These are phyloP conservation scores for Lamprotornis superbus DNA, from an alignment of 2,113 vertebrate genomes.

Conservation along the genomic window DNA sequence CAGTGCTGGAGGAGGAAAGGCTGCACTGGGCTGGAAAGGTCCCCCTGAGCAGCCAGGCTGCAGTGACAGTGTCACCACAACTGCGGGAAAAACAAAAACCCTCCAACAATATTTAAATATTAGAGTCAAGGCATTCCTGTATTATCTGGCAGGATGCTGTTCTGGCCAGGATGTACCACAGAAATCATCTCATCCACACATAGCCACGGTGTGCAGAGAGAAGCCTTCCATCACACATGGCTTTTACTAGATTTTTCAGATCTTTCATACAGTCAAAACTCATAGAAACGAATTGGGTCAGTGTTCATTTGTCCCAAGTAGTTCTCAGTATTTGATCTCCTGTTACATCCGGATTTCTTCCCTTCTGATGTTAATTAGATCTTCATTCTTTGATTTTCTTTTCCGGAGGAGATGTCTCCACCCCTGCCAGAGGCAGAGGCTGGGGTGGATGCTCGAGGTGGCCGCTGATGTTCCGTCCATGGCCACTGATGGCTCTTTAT, in stretches of 20 bases:
- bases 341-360: neutral
- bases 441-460: neutral
- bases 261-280: neutral
- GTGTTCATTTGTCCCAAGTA: neutral
- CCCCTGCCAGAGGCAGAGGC: neutral
- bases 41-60: neutral
- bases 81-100: neutral
- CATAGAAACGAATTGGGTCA: accelerated
- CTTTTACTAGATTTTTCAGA: neutral
- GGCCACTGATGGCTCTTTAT: neutral
- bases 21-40: neutral
- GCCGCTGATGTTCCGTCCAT: too few relatives aligned
- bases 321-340: neutral
- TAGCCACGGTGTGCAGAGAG: neutral
- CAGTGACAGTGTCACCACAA: neutral
- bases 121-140: neutral
- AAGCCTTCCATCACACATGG: neutral
- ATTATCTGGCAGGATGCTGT: neutral
- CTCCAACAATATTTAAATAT: too few relatives aligned
- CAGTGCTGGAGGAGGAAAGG: neutral
- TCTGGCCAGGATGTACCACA: neutral
- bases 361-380: neutral
- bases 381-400: neutral
- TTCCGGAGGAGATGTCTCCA: neutral
- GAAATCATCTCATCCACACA: neutral